These are phyloP conservation scores for Alces alces DNA, from an alignment of 2,113 vertebrate species.

Conservation along the genomic window DNA sequence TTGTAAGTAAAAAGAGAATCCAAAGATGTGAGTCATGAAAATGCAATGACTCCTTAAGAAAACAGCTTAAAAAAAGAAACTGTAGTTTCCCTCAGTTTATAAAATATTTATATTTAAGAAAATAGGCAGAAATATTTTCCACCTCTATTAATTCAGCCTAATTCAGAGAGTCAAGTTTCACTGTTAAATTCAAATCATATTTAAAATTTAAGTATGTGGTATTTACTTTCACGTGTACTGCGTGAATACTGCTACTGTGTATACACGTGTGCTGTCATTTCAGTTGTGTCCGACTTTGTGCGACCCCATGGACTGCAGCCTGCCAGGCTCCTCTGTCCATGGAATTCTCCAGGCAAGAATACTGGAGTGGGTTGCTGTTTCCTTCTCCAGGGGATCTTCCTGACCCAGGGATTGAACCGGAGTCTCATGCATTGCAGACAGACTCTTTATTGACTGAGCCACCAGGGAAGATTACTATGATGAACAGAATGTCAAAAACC, in stretches of 20 bases:
- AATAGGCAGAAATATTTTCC: background rate
- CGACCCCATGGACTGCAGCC: background rate
- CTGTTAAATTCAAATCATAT: background rate
- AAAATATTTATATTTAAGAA: constrained; percentile 29
- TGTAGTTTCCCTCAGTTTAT: background rate
- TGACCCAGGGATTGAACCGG: background rate
- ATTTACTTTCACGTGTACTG: background rate
- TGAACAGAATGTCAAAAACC: background rate
- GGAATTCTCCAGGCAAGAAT: background rate
- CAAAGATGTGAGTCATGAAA: constrained; percentile 20
- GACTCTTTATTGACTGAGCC: background rate
- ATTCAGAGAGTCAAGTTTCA: background rate
- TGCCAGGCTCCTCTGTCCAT: background rate
- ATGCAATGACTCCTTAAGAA: constrained; percentile 18
- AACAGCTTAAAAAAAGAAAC: constrained; percentile 11
- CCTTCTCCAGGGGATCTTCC: background rate
- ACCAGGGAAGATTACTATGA: background rate
- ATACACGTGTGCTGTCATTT: background rate
- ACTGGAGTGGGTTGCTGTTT: background rate
- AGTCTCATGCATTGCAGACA: background rate
- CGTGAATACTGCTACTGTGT: background rate
- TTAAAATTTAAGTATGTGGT: background rate
- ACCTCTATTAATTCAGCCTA: background rate
- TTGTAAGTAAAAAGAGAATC: constrained; percentile 22
- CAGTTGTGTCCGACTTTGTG: background rate